A percentile compares a stretch with the other conserved stretches of the same genome.
Conservation (phyloP, 2,888 invertebrate genomes). For the Hedya salicella region DNA sequence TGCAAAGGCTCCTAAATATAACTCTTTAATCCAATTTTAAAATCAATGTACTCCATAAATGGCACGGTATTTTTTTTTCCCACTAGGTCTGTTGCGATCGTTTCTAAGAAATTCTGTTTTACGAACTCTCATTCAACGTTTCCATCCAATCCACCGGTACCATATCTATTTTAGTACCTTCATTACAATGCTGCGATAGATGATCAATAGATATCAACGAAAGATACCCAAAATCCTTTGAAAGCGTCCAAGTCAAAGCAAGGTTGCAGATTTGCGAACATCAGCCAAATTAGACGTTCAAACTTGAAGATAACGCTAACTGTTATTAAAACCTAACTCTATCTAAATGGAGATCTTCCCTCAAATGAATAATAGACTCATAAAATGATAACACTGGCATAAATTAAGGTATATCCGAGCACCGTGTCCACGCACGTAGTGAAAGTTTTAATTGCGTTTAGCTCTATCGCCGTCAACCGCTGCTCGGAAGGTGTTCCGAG, state of each 20-base stretch:
- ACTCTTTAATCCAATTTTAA: too few relatives aligned
- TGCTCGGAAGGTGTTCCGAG: constrained; percentile 72
- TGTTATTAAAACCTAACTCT: constrained; percentile 52
- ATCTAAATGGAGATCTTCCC: constrained; percentile 67
- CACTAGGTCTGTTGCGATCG: too few relatives aligned
- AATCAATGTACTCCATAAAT: too few relatives aligned
- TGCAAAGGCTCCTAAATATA: background rate
- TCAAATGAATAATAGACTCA: constrained; percentile 81
- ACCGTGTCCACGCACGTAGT: constrained; percentile 82
- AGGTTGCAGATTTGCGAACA: constrained; percentile 2
- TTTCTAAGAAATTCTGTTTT: too few relatives aligned
- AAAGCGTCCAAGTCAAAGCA: constrained; percentile 3
- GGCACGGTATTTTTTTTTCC: too few relatives aligned
- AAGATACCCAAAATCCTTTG: background rate
- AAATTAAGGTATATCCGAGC: constrained; percentile 78
- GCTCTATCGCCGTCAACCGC: constrained; percentile 80
- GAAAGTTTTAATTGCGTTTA: constrained; percentile 85
- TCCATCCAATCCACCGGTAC: too few relatives aligned
- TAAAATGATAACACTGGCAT: constrained; percentile 79
- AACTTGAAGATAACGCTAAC: constrained; percentile 42
- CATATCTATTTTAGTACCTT: too few relatives aligned
- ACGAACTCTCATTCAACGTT: too few relatives aligned
- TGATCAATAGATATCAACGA: background rate
- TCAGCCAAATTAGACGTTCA: constrained; percentile 17
- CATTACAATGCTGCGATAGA: too few relatives aligned